phyloP scores from a whole-genome alignment of 1,140 invertebrate species.

The Probaryconus sp. region DNA sequence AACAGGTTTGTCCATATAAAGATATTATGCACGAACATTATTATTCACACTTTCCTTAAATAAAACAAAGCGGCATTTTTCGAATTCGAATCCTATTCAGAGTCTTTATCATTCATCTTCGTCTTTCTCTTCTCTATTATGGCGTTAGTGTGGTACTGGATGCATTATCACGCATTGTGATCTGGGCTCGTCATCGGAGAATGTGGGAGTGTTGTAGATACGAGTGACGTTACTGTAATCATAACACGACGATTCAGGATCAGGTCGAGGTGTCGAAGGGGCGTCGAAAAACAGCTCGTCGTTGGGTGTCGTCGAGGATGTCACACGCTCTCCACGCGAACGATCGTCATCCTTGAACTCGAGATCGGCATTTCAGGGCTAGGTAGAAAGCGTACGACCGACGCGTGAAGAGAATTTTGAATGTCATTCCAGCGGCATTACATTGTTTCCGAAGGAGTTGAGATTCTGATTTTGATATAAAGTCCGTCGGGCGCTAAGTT shows the following conservation, averaged over 20 bases:
- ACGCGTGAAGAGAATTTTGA: slow-evolving; percentile 56
- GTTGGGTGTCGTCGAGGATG: slow-evolving; percentile 55
- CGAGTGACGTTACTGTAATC: slow-evolving; percentile 56
- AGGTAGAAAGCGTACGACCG: slow-evolving; percentile 45
- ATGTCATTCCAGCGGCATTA: slow-evolving; percentile 41
- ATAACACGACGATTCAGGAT: slow-evolving; percentile 55
- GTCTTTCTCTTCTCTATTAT: slow-evolving; percentile 10
- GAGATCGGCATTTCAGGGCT: slow-evolving; percentile 54
- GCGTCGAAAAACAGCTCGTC: slow-evolving; percentile 61
- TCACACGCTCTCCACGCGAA: slow-evolving; percentile 44
- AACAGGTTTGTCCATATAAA: too few species aligned
- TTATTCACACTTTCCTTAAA: too few species aligned
- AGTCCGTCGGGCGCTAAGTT: slow-evolving; percentile 18
- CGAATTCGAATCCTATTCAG: too few species aligned
- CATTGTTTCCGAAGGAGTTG: slow-evolving; percentile 51
- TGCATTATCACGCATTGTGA: slow-evolving; percentile 68
- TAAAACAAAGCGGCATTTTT: too few species aligned
- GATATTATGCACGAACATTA: too few species aligned
- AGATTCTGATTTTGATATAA: slow-evolving; percentile 46
- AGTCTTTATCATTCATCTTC: background rate
- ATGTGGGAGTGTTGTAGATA: slow-evolving; percentile 75
- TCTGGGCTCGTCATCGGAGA: slow-evolving; percentile 75
- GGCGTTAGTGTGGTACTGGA: slow-evolving; percentile 36
- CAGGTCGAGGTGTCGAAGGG: slow-evolving; percentile 67
- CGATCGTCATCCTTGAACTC: slow-evolving; percentile 57